Evolutionary conservation across 2,888 invertebrate species (phyloP), one percentile per base, ranked within the genome.

Genomic region (Carabus problematicus): DNA sequence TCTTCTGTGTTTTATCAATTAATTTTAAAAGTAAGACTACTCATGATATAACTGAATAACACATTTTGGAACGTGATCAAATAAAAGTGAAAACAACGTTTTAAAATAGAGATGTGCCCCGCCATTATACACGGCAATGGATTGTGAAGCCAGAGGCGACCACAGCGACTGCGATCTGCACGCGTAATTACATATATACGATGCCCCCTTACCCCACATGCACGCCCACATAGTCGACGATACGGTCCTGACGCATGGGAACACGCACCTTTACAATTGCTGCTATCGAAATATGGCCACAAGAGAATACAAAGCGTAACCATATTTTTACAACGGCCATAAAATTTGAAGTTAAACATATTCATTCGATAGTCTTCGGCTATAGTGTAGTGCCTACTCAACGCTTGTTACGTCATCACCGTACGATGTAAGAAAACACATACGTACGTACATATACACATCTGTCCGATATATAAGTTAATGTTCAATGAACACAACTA

Each of bases 171-270:
- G 19, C 45, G 47, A 61, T 61, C 61, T 61, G 61, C 61, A 47
- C 43, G 47, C 61, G 47, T 61, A 61, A 61, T 61, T 61, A 61
- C 61, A 61, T 61, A 61, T 45, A 61, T 61, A 43, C 61, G 16
- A 6, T 12, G 47, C 16, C 61, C 45, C 45, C 61, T 19, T 45
- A 45, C 56, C 29, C 56, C 29, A 29, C 18, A 9, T 16, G 29
- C 19, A 56, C 56, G 56, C 56, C 56, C 56, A 56, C 56, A 40
- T 8, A 18, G 16, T 29, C 43, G 56, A 1, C 19, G 29, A 29
- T 56, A 56, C 56, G 61, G 61, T 19, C 61, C 61, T 43, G 59
- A 40, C 39, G 40, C 58, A 39, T 58, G 40, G 43, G 18, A 43
- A 60, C 40, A 42, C 40, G 40, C 18, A 60, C 42, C 45, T 60